A percentile compares a stretch with the other conserved stretches of the same genome.
Conservation (phyloP, 2,888 invertebrate genomes). For the Hirtodrosophila cameraria region DNA sequence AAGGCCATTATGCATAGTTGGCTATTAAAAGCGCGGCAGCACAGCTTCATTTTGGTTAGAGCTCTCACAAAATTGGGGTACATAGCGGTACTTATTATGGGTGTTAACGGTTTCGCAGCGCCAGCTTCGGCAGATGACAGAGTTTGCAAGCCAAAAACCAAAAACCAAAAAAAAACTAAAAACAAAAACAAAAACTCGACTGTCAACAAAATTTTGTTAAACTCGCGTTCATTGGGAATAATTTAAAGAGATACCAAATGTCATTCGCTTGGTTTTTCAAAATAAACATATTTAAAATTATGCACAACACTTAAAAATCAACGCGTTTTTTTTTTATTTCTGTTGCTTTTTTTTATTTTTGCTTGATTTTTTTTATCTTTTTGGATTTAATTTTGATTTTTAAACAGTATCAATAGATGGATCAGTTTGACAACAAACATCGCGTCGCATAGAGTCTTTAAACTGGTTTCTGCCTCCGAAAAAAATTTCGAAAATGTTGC, state of each 20-base stretch:
- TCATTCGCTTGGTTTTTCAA: constrained; percentile 60
- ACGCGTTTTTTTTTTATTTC: constrained; percentile 70
- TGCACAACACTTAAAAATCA: constrained; percentile 80
- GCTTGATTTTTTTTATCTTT: constrained; percentile 1
- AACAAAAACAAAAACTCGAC: constrained; percentile 47
- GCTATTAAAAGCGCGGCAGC: constrained; percentile 64
- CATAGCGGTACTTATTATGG: constrained; percentile 82
- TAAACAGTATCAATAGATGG: constrained; percentile 53
- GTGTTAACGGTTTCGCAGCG: constrained; percentile 81
- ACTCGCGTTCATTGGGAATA: constrained; percentile 53
- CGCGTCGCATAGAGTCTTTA: constrained; percentile 60
- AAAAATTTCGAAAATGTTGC: constrained; percentile 70
- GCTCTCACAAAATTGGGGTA: constrained; percentile 77
- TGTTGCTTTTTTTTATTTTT: constrained; percentile 18
- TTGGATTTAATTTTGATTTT: too few relatives aligned
- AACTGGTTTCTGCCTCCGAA: constrained; percentile 56
- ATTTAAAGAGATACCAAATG: constrained; percentile 72
- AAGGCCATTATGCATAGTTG: constrained; percentile 66
- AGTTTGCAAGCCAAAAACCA: constrained; percentile 50
- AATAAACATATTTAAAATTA: constrained; percentile 72
- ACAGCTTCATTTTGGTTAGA: constrained; percentile 35
- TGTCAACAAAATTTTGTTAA: constrained; percentile 49
- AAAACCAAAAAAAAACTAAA: constrained; percentile 6
- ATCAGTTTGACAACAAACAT: constrained; percentile 73
- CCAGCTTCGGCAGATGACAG: constrained; percentile 49